Conservation (phyloP, 2,113 vertebrate species). For the Oxyruncus cristatus region DNA sequence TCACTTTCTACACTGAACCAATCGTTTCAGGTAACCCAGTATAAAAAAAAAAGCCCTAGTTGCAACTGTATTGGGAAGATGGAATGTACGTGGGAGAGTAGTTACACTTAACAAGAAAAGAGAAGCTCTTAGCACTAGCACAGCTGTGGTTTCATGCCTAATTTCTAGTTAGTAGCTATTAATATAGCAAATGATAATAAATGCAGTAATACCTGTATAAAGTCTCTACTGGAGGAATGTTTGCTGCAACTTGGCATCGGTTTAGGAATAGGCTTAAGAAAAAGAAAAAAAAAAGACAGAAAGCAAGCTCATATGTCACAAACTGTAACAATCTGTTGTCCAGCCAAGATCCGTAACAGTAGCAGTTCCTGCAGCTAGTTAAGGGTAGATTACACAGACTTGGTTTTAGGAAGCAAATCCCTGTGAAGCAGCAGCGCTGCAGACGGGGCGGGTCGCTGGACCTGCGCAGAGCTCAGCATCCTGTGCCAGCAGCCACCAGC, state of each 20-base stretch:
- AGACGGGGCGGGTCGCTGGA: conserved; percentile 56
- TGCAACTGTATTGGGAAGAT: conserved; percentile 59
- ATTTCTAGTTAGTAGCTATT: conserved; percentile 74
- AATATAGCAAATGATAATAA: conserved; percentile 71
- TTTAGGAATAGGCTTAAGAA: conserved; percentile 47
- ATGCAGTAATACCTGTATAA: conserved; percentile 73
- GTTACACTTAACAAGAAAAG: conserved; percentile 54
- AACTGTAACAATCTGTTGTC: conserved; percentile 70
- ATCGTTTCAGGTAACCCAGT: conserved; percentile 9
- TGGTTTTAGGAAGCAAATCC: conserved; percentile 45
- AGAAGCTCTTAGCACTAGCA: conserved; percentile 65
- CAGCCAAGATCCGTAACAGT: conserved; percentile 44
- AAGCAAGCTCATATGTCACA: conserved; percentile 9
- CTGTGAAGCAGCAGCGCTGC: conserved; percentile 57
- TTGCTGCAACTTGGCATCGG: conserved; percentile 71
- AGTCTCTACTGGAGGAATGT: conserved; percentile 89
- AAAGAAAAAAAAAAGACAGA: background rate
- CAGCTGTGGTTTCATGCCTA: conserved; percentile 66
- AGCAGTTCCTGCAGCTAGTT: conserved; percentile 60
- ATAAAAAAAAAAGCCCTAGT: background rate
- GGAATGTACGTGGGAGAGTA: conserved; percentile 79
- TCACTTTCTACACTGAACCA: background rate
- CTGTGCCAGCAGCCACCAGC: conserved; percentile 57
- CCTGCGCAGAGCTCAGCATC: conserved; percentile 68
- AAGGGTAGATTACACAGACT: conserved; percentile 41